phyloP scores from a whole-genome alignment of 2,888 invertebrate genomes.

The Noctua fimbriata region DNA sequence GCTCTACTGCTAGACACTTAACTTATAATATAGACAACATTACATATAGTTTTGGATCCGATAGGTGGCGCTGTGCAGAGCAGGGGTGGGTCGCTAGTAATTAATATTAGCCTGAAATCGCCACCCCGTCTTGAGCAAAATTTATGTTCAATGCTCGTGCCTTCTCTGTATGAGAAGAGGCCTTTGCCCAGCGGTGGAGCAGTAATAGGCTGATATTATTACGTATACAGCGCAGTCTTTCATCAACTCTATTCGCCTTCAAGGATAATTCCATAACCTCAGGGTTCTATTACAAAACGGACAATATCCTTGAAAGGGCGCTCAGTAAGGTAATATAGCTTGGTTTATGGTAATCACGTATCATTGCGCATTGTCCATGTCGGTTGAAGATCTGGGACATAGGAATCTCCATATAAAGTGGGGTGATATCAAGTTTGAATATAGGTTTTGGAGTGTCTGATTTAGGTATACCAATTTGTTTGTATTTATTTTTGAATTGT shows the following conservation, averaged over 20 bases:
- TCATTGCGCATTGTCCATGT: constrained; percentile 52
- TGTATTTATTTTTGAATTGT: neutral
- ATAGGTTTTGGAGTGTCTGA: neutral
- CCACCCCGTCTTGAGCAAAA: no score
- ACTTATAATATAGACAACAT: no score
- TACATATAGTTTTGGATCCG: no score
- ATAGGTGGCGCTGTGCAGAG: no score
- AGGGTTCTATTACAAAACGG: constrained; percentile 63
- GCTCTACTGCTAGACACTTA: no score
- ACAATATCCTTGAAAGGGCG: constrained; percentile 62
- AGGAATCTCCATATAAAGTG: constrained; percentile 24
- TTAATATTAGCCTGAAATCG: no score
- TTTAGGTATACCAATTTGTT: no score
- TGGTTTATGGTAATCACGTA: constrained; percentile 66
- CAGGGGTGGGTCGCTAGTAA: no score
- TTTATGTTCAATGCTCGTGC: no score
- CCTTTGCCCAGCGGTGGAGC: no score
- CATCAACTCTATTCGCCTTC: neutral
- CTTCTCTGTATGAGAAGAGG: no score
- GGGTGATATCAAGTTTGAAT: constrained; percentile 15
- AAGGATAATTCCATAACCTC: constrained; percentile 30
- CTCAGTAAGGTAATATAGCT: constrained; percentile 57
- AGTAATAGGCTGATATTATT: no score
- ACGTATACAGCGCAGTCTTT: neutral
- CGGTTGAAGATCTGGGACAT: constrained; percentile 38